Percentiles rank a stretch among this genome's conserved stretches.
Evolutionary conservation across 2,113 vertebrate species (phyloP).

Genomic region (Theristicus caerulescens): DNA sequence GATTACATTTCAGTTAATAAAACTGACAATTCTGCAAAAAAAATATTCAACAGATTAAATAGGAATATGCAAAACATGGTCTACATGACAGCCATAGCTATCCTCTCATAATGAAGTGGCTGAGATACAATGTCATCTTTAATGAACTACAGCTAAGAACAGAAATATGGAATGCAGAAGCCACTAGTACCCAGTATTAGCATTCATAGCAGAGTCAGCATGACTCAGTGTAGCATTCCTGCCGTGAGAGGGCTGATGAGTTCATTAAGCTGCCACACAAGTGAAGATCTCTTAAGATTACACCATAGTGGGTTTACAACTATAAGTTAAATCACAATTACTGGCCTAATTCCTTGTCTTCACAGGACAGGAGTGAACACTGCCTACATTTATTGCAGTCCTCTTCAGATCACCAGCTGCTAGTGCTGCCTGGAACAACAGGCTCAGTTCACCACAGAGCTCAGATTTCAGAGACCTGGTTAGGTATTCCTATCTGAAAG

Average conservation of each 20-base stretch:
- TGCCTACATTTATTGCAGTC: background rate
- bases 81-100: background rate
- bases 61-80: background rate
- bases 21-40: background rate
- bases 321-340: slow-evolving; percentile 8
- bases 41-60: background rate
- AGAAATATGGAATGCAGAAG: background rate
- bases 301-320: background rate
- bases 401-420: background rate
- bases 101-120: background rate
- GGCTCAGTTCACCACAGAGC: background rate
- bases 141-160: background rate
- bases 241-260: background rate
- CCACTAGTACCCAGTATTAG: background rate
- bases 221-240: background rate
- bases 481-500: background rate
- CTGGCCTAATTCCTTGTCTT: background rate
- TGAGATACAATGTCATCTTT: background rate
- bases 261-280: background rate
- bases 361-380: background rate
- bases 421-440: background rate
- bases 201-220: background rate
- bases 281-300: background rate
- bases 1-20: background rate
- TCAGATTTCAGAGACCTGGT: background rate